Percentiles rank a stretch among this genome's conserved stretches.
Evolutionary conservation across 2,113 vertebrate species (phyloP).

Genomic region (Xenopus laevis): DNA sequence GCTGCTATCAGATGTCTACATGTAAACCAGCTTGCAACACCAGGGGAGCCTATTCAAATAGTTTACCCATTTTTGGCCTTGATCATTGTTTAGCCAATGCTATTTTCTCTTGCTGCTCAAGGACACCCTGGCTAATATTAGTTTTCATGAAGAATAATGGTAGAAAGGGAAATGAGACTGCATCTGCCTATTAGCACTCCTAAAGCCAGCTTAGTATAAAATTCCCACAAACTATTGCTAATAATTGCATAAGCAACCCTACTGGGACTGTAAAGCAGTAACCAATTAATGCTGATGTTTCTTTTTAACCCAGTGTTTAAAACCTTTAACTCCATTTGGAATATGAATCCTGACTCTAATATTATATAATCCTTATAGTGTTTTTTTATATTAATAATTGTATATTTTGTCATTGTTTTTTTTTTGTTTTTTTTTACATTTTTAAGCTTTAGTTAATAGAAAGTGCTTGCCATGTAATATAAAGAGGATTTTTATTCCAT

Average conservation of each 20-base stretch:
- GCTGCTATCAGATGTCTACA: conserved; percentile 60
- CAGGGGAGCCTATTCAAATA: conserved; percentile 62
- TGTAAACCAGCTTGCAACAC: conserved; percentile 64
- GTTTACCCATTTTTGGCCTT: conserved; percentile 75
- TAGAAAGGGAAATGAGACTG: conserved; percentile 17
- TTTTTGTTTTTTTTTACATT: too few relatives aligned
- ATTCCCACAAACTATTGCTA: conserved; percentile 54
- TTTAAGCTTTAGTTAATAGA: too few relatives aligned
- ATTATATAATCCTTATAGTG: too few relatives aligned
- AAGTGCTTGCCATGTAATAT: too few relatives aligned
- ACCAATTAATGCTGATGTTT: too few relatives aligned
- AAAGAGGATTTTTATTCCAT: too few relatives aligned
- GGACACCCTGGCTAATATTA: conserved; percentile 56
- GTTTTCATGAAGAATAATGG: conserved; percentile 48
- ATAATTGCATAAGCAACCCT: conserved; percentile 70
- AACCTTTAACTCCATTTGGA: too few relatives aligned
- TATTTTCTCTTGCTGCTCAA: conserved; percentile 62
- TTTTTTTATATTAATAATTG: too few relatives aligned
- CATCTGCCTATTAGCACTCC: conserved; percentile 23
- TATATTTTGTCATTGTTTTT: too few relatives aligned
- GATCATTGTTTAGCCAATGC: conserved; percentile 60
- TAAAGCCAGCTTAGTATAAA: neutral
- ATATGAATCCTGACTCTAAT: too few relatives aligned
- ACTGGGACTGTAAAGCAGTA: conserved; percentile 55
- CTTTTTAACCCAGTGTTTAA: too few relatives aligned